Base-by-base conservation (phyloP, 2,113 vertebrate genomes). In the Arizona elegans region DNA sequence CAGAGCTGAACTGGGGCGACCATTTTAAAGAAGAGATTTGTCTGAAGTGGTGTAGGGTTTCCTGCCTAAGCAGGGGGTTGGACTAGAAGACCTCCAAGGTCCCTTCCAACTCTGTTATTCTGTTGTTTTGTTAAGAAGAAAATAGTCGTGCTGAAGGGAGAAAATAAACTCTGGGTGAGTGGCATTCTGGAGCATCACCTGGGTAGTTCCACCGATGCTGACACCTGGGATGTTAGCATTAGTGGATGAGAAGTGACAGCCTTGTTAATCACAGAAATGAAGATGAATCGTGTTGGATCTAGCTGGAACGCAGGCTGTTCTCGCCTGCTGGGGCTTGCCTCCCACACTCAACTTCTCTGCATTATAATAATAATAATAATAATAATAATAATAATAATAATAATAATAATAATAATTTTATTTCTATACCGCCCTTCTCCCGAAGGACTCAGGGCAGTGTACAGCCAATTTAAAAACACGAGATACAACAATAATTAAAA, bases 21-120 rank as follows among this genome's bases (percentile, higher is more conserved):
- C 38, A 26, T n/a, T 65, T 65, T 29, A 0, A n/a, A 65, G 11
- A 65, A n/a, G 62, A n/a, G 4, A 1, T 65, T 65, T n/a, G 29
- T 70, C 29, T 0, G 11, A 1, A n/a, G 2, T n/a, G 0, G 11
- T 70, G 1, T 15, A 15, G 29, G 12, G 10, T 12, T 13, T 65
- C 10, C 26, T 29, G 11, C 26, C 1, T 65, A 3, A 65, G 59
- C 59, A 65, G 26, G 59, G 26, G 3, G 10, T 29, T 65, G 59
- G 59, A 12, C 59, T 29, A 12, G 12, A 70, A 15, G 62, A n/a
- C 12, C 62, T 70, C 62, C 12, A 29, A n/a, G 29, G 1, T 70
- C 62, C 29, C 62, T n/a, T n/a, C 62, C 29, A n/a, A n/a, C 62
- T 65, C 62, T n/a, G 8, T n/a, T n/a, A n/a, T 70, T 70, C 29